Evolutionary conservation across 2,797 vertebrate genomes (phyloP).

Genomic region (Pygocentrus nattereri): DNA sequence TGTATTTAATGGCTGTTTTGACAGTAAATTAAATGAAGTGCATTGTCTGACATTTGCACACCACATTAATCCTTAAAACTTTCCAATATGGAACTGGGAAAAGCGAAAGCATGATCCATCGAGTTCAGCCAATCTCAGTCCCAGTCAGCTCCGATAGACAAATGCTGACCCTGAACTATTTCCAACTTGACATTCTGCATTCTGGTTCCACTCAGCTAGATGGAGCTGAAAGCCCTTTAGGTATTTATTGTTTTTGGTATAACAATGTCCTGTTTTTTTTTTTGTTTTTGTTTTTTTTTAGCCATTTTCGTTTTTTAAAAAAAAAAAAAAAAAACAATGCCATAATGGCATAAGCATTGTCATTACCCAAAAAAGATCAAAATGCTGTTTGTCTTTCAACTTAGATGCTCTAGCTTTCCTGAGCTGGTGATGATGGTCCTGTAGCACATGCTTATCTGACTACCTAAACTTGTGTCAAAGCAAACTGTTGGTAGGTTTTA

Average conservation of each 20-base stretch:
- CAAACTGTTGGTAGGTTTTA: constrained; percentile 52
- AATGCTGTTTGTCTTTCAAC: constrained; percentile 30
- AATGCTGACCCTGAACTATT: constrained; percentile 53
- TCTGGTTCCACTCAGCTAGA: constrained; percentile 58
- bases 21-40: no score
- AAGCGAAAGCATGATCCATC: constrained; percentile 49
- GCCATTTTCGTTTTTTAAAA: constrained; percentile 57
- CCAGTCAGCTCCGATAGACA: constrained; percentile 29
- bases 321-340: no score
- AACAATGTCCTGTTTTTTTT: constrained; percentile 67
- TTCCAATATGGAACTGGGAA: constrained; percentile 59
- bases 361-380: constrained; percentile 45
- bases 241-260: constrained; percentile 66
- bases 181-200: constrained; percentile 55
- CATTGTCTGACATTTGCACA: no score
- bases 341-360: constrained; percentile 43
- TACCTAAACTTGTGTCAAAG: constrained; percentile 60
- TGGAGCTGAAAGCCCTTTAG: constrained; percentile 51
- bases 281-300: no score
- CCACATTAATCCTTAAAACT: no score
- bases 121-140: constrained; percentile 25
- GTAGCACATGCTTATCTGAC: constrained; percentile 59
- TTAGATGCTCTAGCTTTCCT: constrained; percentile 50
- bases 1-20: no score
- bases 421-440: constrained; percentile 59